These are phyloP conservation scores for Centropus unirufus DNA, from an alignment of 2,113 vertebrate species.

Conservation along the genomic window DNA sequence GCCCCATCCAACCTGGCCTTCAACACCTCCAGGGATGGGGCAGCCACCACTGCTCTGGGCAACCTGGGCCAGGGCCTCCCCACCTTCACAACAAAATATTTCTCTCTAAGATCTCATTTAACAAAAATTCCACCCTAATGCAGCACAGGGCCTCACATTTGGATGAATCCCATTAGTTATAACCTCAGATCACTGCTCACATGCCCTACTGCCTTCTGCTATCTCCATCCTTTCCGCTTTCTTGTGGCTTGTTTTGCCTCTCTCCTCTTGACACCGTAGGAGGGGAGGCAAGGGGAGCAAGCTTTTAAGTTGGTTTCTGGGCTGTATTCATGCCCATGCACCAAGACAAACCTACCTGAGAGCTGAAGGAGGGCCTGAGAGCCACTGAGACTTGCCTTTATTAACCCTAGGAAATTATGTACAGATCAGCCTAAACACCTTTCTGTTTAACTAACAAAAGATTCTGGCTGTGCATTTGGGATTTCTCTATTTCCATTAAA, in stretches of 20 bases:
- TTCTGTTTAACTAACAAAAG: background rate
- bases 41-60: too few relatives aligned
- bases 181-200: background rate
- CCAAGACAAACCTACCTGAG: background rate
- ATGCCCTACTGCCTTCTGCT: accelerated
- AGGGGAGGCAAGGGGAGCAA: background rate
- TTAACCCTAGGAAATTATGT: background rate
- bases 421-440: background rate
- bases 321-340: background rate
- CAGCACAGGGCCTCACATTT: background rate
- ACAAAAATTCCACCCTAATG: background rate
- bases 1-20: too few relatives aligned
- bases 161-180: background rate
- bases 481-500: background rate
- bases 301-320: background rate
- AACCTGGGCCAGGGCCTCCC: too few relatives aligned
- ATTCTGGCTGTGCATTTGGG: background rate
- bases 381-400: background rate
- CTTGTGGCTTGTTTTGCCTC: background rate
- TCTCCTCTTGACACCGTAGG: accelerated
- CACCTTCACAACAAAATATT: too few relatives aligned
- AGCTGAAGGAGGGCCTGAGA: background rate
- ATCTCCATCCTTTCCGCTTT: background rate
- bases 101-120: too few relatives aligned
- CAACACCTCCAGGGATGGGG: too few relatives aligned